These are phyloP conservation scores for Chromoteleia sp. DNA, from an alignment of 2,888 invertebrate species.

Conservation along the genomic window DNA sequence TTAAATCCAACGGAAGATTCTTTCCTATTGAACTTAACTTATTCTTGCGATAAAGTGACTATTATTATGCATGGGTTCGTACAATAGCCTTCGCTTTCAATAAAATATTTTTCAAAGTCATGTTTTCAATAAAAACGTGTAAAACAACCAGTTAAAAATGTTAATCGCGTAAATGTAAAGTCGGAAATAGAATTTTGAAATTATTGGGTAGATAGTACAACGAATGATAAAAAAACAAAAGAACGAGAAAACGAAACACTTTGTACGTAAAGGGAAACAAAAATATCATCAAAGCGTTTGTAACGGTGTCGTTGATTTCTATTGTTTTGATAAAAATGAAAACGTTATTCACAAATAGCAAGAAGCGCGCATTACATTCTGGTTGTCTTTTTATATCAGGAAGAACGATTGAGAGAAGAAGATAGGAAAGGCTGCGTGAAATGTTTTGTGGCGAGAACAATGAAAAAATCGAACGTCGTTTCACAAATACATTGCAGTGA, in stretches of 20 bases:
- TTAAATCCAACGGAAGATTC: constrained; percentile 56
- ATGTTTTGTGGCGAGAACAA: constrained; percentile 66
- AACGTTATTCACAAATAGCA: constrained; percentile 54
- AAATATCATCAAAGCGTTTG: constrained; percentile 19
- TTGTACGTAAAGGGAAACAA: constrained; percentile 13
- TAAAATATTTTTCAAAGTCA: constrained; percentile 1
- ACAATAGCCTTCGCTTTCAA: not conserved
- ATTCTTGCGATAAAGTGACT: constrained; percentile 40
- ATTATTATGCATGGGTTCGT: constrained; percentile 43
- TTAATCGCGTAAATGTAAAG: constrained; percentile 9
- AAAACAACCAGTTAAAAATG: constrained; percentile 22
- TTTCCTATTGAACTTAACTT: constrained; percentile 60
- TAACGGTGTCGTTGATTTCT: constrained; percentile 38
- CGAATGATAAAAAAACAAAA: constrained; percentile 19
- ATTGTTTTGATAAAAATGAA: constrained; percentile 58
- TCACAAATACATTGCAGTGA: constrained; percentile 55
- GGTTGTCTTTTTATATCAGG: constrained; percentile 28
- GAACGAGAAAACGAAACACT: not conserved
- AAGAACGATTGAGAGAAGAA: constrained; percentile 34
- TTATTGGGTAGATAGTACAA: constrained; percentile 34
- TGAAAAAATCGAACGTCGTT: constrained; percentile 67
- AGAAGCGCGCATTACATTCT: constrained; percentile 34
- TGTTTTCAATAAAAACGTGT: not conserved
- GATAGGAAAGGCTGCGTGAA: constrained; percentile 56
- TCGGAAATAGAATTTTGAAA: constrained; percentile 34